phyloP scores from a whole-genome alignment of 2,888 invertebrate genomes.

The Glyphotaelius pellucidus region DNA sequence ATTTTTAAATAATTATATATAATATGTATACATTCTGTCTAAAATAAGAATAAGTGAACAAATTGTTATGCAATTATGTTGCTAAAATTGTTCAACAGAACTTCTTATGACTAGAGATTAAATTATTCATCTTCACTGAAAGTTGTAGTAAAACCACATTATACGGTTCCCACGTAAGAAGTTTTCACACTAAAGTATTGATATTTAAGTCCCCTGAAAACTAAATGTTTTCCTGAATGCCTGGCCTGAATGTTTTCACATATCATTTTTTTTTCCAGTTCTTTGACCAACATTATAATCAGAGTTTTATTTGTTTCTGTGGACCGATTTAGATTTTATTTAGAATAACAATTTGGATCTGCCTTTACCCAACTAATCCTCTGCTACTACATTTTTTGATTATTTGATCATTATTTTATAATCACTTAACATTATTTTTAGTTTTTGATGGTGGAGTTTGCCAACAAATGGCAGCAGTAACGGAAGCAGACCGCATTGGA shows the following conservation, averaged over 20 bases:
- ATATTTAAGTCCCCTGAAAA: too few species aligned
- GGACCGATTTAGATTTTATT: background rate
- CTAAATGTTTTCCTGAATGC: too few species aligned
- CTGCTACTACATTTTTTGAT: too few species aligned
- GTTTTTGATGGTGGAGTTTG: conserved; percentile 90
- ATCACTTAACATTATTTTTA: conserved; percentile 69
- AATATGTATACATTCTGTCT: background rate
- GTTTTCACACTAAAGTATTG: too few species aligned
- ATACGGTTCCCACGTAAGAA: too few species aligned
- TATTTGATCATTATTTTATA: background rate
- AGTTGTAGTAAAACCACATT: too few species aligned
- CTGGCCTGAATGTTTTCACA: too few species aligned
- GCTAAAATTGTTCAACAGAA: background rate
- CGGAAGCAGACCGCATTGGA: conserved; percentile 88
- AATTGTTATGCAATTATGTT: background rate
- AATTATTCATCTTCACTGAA: too few species aligned
- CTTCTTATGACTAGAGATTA: too few species aligned
- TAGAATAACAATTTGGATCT: background rate
- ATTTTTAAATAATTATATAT: background rate
- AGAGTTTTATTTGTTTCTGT: background rate
- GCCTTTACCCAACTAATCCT: background rate
- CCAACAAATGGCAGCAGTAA: conserved; percentile 84
- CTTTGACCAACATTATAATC: background rate
- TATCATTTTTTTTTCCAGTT: background rate
- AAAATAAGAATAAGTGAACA: background rate